A percentile compares a stretch with the other conserved stretches of the same genome.
These are phyloP conservation scores for Spongilla lacustris DNA, from an alignment of 37 sponge, comb jelly and placozoan species.

Conservation along the genomic window DNA sequence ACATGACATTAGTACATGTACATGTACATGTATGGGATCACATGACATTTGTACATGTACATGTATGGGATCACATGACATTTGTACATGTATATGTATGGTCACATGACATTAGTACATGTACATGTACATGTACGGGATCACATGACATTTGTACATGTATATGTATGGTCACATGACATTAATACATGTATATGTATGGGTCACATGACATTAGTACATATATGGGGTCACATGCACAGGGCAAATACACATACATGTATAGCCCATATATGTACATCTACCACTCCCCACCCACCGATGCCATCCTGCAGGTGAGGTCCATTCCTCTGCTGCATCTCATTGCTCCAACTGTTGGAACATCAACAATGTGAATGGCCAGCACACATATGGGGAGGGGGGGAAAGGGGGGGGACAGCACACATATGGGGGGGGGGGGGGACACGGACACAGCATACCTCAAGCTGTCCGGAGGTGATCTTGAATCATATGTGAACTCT, in stretches of 20 bases:
- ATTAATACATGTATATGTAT: no score
- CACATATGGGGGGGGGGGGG: not conserved
- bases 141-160: no score
- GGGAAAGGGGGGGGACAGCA: not conserved
- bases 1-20: not conserved
- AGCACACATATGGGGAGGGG: not conserved
- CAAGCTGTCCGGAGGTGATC: constrained; percentile 49
- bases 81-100: not conserved
- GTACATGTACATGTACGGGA: not conserved
- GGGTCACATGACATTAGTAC: not conserved
- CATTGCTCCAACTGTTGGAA: constrained; percentile 18
- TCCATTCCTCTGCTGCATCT: constrained; percentile 33
- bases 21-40: not conserved
- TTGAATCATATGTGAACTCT: constrained; percentile 53
- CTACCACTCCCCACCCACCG: constrained; percentile 9
- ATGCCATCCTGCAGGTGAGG: constrained; percentile 34
- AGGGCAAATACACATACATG: not conserved
- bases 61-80: no score
- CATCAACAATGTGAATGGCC: no score
- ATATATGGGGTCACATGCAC: not conserved
- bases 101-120: constrained; percentile 2
- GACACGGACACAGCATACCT: constrained; percentile 36
- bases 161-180: constrained; percentile 1
- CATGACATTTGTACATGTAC: not conserved
- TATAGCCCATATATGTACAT: not conserved